Evolutionary conservation across 2,888 invertebrate species (phyloP), one percentile per base, ranked within the genome.

Genomic region (Synanthedon tipuliformis): DNA sequence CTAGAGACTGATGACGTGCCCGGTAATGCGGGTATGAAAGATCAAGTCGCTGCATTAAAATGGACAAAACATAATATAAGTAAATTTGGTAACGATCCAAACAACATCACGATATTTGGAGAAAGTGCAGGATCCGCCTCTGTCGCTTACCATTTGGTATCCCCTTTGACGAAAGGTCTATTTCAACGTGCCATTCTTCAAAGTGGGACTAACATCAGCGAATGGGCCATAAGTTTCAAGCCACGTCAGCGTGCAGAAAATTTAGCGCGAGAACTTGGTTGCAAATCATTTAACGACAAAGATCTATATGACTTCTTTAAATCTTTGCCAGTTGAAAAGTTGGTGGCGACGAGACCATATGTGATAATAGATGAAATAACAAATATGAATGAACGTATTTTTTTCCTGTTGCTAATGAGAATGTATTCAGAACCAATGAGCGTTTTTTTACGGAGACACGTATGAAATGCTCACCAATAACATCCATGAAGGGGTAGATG

Each of bases 181-280:
- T 86, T 85, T 23, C 72, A 70, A 41, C 73, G 74, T 57, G 83
- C 89, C 1, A 94, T 94, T 48, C 83, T 90, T 1, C 92, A 93
- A 66, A 94, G 94, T 61, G 94, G 94, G 0, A 89, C 90, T 0
- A 81, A 89, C 0, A 78, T 89, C 13, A 85, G 87, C 64, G 85
- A 88, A 0, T 90, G 89, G 88, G 82, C 90, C 0, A 77, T 75
- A 50, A 75, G 60, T 0, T 63, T 61, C 7, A 67, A 90, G 23
- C 88, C 89, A 0, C 83, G 88, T 15, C 90, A 90, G 78, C 56
- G 69, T 78, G 76, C 78, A 2, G 41, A 69, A 12, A 52, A 55
- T 8, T 34, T 56, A n/a, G 59, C 55, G 8, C 51, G 55, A 40
- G 3, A 50, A 49, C 49, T 49, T 7, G 49, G 49, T 4, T 49